Base-by-base conservation (phyloP, 53 echinoderm and acorn worm genomes). In the Crossaster papposus region DNA sequence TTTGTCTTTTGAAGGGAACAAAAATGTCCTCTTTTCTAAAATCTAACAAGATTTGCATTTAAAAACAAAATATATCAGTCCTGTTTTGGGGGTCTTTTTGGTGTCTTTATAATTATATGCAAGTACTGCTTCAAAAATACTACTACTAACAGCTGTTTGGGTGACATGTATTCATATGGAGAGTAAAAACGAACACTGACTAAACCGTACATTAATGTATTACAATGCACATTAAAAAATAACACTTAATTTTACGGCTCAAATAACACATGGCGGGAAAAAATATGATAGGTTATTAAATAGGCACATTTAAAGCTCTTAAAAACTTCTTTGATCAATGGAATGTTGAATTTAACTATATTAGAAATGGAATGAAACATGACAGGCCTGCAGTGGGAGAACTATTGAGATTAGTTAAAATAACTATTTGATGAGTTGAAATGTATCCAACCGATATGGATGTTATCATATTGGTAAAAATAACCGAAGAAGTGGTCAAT, bases 1-100 rank as follows among this genome's bases (percentile, higher is more conserved):
- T 23, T 34, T 26, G 73, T 72, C 84, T 55, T 51, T 84, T 12
- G n/a, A 72, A 84, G n/a, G n/a, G n/a, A n/a, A n/a, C n/a, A 84
- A 84, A 84, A 72, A 84, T 44, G 84, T 52, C 84, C 29, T 50
- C 31, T 72, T 13, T 84, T 51, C n/a, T 38, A 10, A 58, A 50
- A 78, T 78, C 78, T 51, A 51, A 78, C 51, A 50, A 51, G 23
- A 11, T 38, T 51, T 50, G 22, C 51, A 24, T 50, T 51, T 78
- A 50, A 36, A n/a, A 20, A 17, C 15, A 78, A 73, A 78, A 78
- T 78, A 78, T 78, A 78, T 38, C 38, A 2, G 33, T 73, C 74
- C 4, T 73, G 30, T 5, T 12, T 33, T 34, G 14, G 10, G 15
- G 4, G 14, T 73, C 31, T 72, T 29, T 72, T 28, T 65, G 65